Evolutionary conservation across 1,140 invertebrate species (phyloP).

Genomic region (Riptortus pedestris): DNA sequence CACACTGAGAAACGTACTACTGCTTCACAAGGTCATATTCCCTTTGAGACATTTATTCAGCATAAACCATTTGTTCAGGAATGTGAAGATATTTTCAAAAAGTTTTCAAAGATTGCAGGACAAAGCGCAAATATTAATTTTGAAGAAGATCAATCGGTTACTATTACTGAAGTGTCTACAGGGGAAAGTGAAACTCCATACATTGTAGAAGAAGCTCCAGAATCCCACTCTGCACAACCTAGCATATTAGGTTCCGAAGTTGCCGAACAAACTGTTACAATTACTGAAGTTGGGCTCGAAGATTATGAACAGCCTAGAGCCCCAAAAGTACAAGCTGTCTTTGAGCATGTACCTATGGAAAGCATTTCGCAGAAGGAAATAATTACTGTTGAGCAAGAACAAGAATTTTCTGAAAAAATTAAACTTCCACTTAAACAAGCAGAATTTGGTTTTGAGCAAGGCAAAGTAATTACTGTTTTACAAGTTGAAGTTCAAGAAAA

Average conservation of each 20-base stretch:
- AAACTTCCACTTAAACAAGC: conserved; percentile 31
- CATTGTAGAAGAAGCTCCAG: conserved; percentile 38
- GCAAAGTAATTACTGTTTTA: conserved; percentile 27
- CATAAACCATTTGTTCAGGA: conserved; percentile 35
- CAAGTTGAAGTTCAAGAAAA: conserved; percentile 39
- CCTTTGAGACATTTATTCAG: conserved; percentile 35
- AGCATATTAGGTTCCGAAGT: conserved; percentile 33
- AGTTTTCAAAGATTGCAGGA: conserved; percentile 7
- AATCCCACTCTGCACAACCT: conserved; percentile 33
- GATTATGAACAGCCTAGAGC: conserved; percentile 32
- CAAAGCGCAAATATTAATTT: conserved; percentile 36
- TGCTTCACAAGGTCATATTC: conserved; percentile 36
- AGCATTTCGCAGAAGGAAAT: conserved; percentile 33
- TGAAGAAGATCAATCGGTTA: conserved; percentile 40
- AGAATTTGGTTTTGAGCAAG: conserved; percentile 31
- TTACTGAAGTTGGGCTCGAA: conserved; percentile 34
- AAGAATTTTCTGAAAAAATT: conserved; percentile 30
- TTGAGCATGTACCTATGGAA: conserved; percentile 35
- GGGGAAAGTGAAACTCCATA: conserved; percentile 36
- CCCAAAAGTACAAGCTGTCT: conserved; percentile 32
- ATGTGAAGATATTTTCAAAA: conserved; percentile 27
- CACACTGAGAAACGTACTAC: conserved; percentile 29
- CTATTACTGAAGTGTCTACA: conserved; percentile 41
- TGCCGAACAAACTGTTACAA: conserved; percentile 37
- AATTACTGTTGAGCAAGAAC: conserved; percentile 34